Evolutionary conservation across 2,797 vertebrate species (phyloP).

Genomic region (Astyanax mexicanus): DNA sequence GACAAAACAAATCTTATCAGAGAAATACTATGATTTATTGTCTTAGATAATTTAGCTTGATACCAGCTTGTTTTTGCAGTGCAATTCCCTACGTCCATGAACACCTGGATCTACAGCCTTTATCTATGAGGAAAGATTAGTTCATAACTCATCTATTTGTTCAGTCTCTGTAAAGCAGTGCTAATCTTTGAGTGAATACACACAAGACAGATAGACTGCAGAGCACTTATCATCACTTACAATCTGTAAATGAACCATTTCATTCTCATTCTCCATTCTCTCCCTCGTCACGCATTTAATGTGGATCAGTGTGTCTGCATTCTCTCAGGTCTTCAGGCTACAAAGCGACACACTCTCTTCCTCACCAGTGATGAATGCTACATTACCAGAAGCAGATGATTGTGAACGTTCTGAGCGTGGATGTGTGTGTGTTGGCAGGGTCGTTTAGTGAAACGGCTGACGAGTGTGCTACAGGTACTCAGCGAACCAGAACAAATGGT

Average conservation of each 20-base stretch:
- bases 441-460: slow-evolving; percentile 16
- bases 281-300: not conserved
- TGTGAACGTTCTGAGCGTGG: not conserved
- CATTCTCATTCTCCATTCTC: slow-evolving; percentile 11
- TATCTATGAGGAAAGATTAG: too few relatives aligned
- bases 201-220: not conserved
- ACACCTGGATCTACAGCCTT: too few relatives aligned
- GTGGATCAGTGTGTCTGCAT: not conserved
- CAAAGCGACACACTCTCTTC: not conserved
- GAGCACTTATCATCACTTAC: not conserved
- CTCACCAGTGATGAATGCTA: slow-evolving; percentile 1
- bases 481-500: slow-evolving; percentile 47
- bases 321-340: not conserved
- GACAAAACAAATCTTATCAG: too few relatives aligned
- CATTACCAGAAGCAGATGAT: not conserved
- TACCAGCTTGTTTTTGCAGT: too few relatives aligned
- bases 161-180: not conserved
- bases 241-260: slow-evolving; percentile 1
- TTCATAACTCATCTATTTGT: not conserved
- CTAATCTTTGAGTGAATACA: not conserved
- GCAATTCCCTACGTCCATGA: too few relatives aligned
- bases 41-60: too few relatives aligned
- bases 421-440: not conserved
- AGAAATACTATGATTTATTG: too few relatives aligned
- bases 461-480: slow-evolving; percentile 10